These are phyloP conservation scores for Dolichopus griseipennis DNA, from an alignment of 2,888 invertebrate genomes.

Conservation along the genomic window DNA sequence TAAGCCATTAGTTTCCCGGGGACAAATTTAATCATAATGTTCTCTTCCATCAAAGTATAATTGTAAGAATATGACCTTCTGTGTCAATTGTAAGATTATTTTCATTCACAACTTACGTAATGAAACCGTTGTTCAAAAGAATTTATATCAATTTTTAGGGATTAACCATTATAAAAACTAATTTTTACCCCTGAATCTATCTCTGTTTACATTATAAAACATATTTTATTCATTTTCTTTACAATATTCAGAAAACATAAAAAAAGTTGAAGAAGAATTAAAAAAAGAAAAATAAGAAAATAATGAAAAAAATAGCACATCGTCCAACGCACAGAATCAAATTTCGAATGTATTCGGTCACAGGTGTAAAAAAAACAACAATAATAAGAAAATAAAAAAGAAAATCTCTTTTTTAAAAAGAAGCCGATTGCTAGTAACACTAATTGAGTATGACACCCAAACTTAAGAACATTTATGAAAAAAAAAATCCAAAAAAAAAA, in stretches of 20 bases:
- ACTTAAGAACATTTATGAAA: conserved; percentile 6
- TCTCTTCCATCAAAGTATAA: too few species aligned
- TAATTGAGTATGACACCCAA: conserved; percentile 12
- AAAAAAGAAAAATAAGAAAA: not conserved
- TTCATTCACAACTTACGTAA: too few species aligned
- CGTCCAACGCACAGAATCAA: not conserved
- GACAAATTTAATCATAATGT: too few species aligned
- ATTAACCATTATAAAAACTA: too few species aligned
- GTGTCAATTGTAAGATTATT: too few species aligned
- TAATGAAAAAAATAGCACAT: not conserved
- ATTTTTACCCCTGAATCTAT: not conserved
- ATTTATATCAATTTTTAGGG: too few species aligned
- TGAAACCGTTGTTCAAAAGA: too few species aligned
- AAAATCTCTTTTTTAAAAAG: not conserved
- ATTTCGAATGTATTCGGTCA: not conserved
- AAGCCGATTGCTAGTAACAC: conserved; percentile 10
- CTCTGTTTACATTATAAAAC: not conserved
- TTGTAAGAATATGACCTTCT: too few species aligned
- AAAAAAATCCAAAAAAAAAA: not conserved
- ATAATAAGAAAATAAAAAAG: not conserved
- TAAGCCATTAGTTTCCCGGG: too few species aligned
- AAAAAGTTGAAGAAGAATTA: not conserved
- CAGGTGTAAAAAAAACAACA: conserved; percentile 10
- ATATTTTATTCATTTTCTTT: not conserved
- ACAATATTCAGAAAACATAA: not conserved